Conservation (phyloP, 2,888 invertebrate species). For the Habrosyne pyritoides region DNA sequence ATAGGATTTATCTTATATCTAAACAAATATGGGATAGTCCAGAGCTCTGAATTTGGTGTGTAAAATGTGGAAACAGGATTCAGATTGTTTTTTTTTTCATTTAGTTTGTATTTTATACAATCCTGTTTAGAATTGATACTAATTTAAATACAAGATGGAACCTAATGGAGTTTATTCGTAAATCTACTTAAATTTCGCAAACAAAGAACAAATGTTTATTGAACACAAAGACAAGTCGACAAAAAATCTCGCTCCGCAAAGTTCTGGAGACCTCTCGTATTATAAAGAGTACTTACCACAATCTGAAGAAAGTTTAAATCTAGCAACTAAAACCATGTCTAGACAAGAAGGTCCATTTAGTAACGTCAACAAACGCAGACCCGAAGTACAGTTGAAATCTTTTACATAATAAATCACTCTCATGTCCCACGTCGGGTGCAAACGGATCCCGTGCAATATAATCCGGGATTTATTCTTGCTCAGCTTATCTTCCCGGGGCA, state of each 20-base stretch:
- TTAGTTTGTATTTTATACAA: background rate
- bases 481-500: slow-evolving; percentile 20
- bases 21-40: slow-evolving; percentile 13
- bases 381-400: background rate
- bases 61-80: background rate
- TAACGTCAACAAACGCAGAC: background rate
- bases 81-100: background rate
- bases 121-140: background rate
- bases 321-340: background rate
- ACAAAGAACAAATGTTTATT: too few relatives aligned
- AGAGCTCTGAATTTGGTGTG: background rate
- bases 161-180: background rate
- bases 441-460: slow-evolving; percentile 14
- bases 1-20: slow-evolving; percentile 18
- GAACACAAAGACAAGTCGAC: too few relatives aligned
- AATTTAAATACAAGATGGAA: background rate
- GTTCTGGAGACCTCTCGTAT: too few relatives aligned
- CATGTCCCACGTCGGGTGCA: slow-evolving; percentile 1
- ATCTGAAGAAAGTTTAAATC: background rate
- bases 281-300: background rate
- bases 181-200: background rate
- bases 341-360: background rate
- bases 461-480: slow-evolving; percentile 16
- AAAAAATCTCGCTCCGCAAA: background rate
- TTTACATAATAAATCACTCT: slow-evolving; percentile 6